Evolutionary conservation across 2,888 invertebrate genomes (phyloP).

Genomic region (Xestoiulus laeticollis): DNA sequence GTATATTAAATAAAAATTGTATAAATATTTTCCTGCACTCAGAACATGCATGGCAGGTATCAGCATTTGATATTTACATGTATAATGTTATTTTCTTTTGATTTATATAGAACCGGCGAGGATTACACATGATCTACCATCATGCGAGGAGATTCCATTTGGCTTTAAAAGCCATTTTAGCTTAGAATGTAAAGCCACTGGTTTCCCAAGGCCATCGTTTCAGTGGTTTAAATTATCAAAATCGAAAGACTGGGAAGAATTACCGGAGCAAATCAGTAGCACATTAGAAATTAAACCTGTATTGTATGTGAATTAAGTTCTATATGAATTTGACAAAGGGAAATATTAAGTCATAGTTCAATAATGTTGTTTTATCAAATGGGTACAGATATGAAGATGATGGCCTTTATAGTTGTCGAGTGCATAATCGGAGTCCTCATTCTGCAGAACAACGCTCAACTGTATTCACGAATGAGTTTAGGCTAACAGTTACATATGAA

Average conservation of each 20-base stretch:
- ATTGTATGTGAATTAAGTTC: not conserved
- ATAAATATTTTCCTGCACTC: no score
- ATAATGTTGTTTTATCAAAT: not conserved
- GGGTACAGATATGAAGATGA: not conserved
- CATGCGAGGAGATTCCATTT: not conserved
- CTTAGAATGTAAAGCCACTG: not conserved
- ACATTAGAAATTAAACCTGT: not conserved
- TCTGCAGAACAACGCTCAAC: not conserved
- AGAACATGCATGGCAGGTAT: no score
- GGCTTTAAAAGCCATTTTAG: not conserved
- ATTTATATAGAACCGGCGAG: not conserved
- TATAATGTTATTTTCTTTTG: not conserved
- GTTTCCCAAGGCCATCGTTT: constrained; percentile 3
- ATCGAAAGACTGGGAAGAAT: not conserved
- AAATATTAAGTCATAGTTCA: not conserved
- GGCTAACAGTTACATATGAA: not conserved
- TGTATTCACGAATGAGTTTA: not conserved
- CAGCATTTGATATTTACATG: no score
- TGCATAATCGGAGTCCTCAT: not conserved
- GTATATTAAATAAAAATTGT: not conserved
- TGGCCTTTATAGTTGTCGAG: not conserved
- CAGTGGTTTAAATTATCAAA: constrained; percentile 18
- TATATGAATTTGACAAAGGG: not conserved
- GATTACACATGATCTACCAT: not conserved
- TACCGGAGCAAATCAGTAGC: not conserved